Percentiles rank a stretch among this genome's conserved stretches.
Conservation (phyloP, 2,797 vertebrate genomes). For the Vipera latastei region DNA sequence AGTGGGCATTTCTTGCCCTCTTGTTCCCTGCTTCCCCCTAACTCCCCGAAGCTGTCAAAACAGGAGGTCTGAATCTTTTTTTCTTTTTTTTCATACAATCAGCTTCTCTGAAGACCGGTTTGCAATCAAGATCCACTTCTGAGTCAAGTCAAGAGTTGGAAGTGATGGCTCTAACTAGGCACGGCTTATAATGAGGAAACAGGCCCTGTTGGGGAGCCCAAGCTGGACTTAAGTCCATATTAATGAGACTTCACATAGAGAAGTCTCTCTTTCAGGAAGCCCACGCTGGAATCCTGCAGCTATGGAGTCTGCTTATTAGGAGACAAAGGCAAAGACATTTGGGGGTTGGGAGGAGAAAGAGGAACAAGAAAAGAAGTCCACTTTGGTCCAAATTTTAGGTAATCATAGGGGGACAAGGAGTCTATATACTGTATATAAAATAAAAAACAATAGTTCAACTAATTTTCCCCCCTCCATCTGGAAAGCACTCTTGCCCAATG, state of each 20-base stretch:
- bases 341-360: background rate
- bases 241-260: constrained; percentile 65
- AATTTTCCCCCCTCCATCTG: constrained; percentile 13
- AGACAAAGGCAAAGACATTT: constrained; percentile 46
- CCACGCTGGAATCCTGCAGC: constrained; percentile 50
- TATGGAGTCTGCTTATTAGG: constrained; percentile 55
- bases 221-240: constrained; percentile 45
- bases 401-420: constrained; percentile 44
- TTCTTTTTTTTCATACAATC: background rate
- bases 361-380: constrained; percentile 4
- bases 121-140: constrained; percentile 24
- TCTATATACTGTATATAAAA: constrained; percentile 48
- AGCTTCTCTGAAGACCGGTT: constrained; percentile 28
- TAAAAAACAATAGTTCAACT: constrained; percentile 42
- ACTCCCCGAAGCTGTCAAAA: constrained; percentile 3
- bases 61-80: background rate
- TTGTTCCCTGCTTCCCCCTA: background rate
- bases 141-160: constrained; percentile 37
- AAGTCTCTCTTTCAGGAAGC: constrained; percentile 35
- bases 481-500: background rate
- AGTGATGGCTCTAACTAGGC: constrained; percentile 60
- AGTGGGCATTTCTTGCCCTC: background rate
- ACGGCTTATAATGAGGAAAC: constrained; percentile 42
- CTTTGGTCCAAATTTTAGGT: constrained; percentile 61
- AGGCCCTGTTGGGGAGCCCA: constrained; percentile 32